phyloP scores from a whole-genome alignment of 2,888 invertebrate genomes.

The Melanargia galathea region DNA sequence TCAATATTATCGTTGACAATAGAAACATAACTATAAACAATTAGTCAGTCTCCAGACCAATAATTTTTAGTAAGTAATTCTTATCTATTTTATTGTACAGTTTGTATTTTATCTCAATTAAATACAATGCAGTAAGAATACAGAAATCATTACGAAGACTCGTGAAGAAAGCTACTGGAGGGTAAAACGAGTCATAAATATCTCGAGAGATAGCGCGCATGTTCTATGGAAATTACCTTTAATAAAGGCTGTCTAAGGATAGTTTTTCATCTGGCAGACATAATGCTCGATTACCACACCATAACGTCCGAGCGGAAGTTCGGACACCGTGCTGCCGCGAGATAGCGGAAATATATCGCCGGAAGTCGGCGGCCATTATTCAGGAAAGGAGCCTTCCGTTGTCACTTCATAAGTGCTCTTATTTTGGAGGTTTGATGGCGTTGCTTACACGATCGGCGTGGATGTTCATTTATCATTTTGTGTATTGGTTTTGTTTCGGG shows the following conservation, averaged over 20 bases:
- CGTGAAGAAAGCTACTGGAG: background rate
- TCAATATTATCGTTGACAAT: no score
- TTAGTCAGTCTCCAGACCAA: no score
- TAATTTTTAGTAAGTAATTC: no score
- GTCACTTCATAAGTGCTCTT: constrained; percentile 71
- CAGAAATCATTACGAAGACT: background rate
- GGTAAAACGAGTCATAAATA: constrained; percentile 15
- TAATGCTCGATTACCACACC: constrained; percentile 80
- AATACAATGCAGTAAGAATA: background rate
- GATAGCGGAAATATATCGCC: constrained; percentile 81
- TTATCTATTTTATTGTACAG: background rate
- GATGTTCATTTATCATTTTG: constrained; percentile 30
- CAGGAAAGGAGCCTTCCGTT: constrained; percentile 74
- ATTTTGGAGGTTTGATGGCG: constrained; percentile 49
- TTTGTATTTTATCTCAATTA: background rate
- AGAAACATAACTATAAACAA: no score
- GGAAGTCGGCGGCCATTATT: constrained; percentile 78
- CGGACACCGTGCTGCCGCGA: constrained; percentile 72
- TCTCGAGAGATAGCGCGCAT: no score
- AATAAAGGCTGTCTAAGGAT: constrained; percentile 51
- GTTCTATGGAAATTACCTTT: constrained; percentile 55
- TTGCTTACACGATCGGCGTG: constrained; percentile 24
- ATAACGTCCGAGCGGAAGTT: constrained; percentile 78
- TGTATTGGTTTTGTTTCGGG: constrained; percentile 9
- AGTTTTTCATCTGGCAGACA: constrained; percentile 76